phyloP scores from a whole-genome alignment of 2,888 invertebrate genomes.

The Rotaria magnacalcarata region DNA sequence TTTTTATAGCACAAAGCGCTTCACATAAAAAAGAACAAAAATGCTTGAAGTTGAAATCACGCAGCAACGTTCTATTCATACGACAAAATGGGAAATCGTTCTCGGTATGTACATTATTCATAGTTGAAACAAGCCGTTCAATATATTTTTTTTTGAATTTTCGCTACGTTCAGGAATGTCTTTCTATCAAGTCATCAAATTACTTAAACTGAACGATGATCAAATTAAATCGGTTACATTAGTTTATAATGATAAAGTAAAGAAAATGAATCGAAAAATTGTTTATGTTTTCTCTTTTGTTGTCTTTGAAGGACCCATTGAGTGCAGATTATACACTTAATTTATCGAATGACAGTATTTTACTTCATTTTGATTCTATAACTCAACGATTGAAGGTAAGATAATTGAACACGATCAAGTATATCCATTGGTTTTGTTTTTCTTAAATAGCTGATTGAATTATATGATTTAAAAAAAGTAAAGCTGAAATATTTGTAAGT shows the following conservation, averaged over 20 bases:
- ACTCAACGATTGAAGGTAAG: conserved; percentile 79
- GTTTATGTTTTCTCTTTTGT: neutral
- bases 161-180: conserved; percentile 74
- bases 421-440: neutral
- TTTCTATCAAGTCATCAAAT: conserved; percentile 91
- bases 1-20: neutral
- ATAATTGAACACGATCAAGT: neutral
- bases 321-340: conserved; percentile 90
- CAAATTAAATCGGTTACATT: conserved; percentile 90
- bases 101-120: neutral
- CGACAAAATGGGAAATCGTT: conserved; percentile 30
- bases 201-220: conserved; percentile 90
- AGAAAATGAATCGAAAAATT: neutral
- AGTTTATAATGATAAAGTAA: conserved; percentile 84
- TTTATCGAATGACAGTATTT: conserved; percentile 89
- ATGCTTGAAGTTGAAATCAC: conserved; percentile 34
- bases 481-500: conserved; percentile 91
- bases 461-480: conserved; percentile 91
- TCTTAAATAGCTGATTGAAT: conserved; percentile 74
- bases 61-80: conserved; percentile 34
- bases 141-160: neutral
- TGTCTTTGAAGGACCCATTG: conserved; percentile 76
- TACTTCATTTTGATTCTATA: conserved; percentile 90
- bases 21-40: neutral
- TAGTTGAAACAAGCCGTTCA: neutral